Evolutionary conservation across 2,888 invertebrate genomes (phyloP), one percentile per base, ranked within the genome.

Genomic region (Drosophila parthenogenetica): DNA sequence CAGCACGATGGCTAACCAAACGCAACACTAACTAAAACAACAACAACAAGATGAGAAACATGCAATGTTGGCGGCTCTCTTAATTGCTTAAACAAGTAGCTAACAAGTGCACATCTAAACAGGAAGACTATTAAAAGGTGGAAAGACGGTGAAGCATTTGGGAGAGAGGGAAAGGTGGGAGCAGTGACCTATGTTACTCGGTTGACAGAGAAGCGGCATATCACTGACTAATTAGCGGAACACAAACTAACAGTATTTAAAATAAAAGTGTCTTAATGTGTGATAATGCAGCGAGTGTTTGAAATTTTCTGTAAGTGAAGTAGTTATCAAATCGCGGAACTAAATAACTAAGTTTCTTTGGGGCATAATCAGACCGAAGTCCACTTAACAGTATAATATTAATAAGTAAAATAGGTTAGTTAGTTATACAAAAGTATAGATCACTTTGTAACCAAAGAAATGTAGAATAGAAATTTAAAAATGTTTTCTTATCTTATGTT

Each of bases 1-100:
- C 19, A 61, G 61, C 59, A 65, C 64, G 63, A 35, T 22, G 40
- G 19, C 46, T 46, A 69, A 37, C 49, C 45, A 40, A 54, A 57
- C 61, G 55, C 46, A 61, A 55, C 58, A 42, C 40, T 22, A 16
- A 49, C 57, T 60, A 32, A 46, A 68, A 58, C 64, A 65, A n/a
- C 43, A 61, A 37, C 50, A 45, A 42, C 11, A 75, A 64, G 59
- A 62, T 59, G 53, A 66, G 48, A 60, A 62, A 54, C 77, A 66
- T 75, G 71, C 68, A 65, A 64, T 63, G 80, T 83, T 86, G 55
- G 73, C 77, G 84, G 73, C 81, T 71, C 77, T 46, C 57, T 73
- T 88, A 86, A 86, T 86, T 89, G 85, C 87, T 79, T 73, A 73
- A 86, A 83, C 84, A 84, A 84, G 85, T 70, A 85, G 75, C 82